Evolutionary conservation across 2,113 vertebrate genomes (phyloP), one percentile per base, ranked within the genome.

Genomic region (Chaenocephalus aceratus): DNA sequence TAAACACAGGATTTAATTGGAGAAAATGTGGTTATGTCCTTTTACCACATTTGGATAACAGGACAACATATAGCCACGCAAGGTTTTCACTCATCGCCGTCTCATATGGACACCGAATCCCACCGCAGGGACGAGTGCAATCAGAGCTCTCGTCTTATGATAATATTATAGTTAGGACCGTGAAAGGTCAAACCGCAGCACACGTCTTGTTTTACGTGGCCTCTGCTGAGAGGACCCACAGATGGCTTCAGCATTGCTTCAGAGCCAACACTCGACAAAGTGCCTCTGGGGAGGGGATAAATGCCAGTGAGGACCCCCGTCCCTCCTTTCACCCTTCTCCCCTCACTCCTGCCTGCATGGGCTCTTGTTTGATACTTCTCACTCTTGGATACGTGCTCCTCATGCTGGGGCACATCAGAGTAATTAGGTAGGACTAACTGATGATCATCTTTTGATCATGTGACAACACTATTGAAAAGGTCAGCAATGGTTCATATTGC

Each of bases 131-230:
- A 73, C 59, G 68, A 80, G 82, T 80, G 93, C 74, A 93, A 94
- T 77, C 82, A 6, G 86, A 95, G 85, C 87, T 15, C 78, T 84
- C 75, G 64, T 86, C 89, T 90, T 94, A 94, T 92, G 89, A 94
- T 94, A 94, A 95, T 94, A 94, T 94, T 94, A 94, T 93, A 95
- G 93, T 94, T 92, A 89, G 89, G 90, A 85, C 88, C 86, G 84
- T 68, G 86, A 95, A 95, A 95, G 94, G 93, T 95, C 94, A 95
- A 86, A 86, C 91, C 90, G 30, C 91, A 92, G 91, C 86, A 85
- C 85, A 86, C 58, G 86, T 88, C 90, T 91, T 88, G 89, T 89
- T 92, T 92, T 92, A 91, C 91, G 82, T 69, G 80, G 90, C 83
- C 83, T 84, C 82, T 83, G 76, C 91, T 92, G 89, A 79, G 81